Evolutionary conservation across 2,888 invertebrate species (phyloP), one percentile per base, ranked within the genome.

Genomic region (Cerceris rybyensis): DNA sequence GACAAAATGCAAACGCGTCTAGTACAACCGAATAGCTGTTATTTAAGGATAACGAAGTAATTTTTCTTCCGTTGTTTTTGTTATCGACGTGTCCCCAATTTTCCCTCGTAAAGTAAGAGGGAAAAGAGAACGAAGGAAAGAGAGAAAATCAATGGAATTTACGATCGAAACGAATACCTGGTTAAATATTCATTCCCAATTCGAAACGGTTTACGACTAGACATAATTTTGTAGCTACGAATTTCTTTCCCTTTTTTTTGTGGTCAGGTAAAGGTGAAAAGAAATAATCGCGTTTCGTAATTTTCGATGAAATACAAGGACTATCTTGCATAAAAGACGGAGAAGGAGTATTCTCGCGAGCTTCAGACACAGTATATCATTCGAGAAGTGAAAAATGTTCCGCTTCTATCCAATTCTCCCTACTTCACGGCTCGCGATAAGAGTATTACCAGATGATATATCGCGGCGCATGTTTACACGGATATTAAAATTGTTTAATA

Each of bases 401-500:
- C 78, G 83, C 81, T 71, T 74, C 81, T 81, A 83, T 83, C 84
- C 86, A 84, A 84, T 86, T 81, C 83, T 81, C 83, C 77, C 78
- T 78, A 78, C 76, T 81, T 81, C 81, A 74, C 77, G 70, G 86
- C 64, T 78, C 74, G 76, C 84, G 84, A 86, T 84, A 86, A 79
- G 81, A 81, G 81, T 86, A 84, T 86, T 86, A 78, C 81, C 63
- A 66, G 73, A 63, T 84, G 84, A 84, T 86, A 86, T 84, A 86
- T 86, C 81, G 76, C 55, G 60, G 72, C 75, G 69, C 81, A 69
- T 86, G 86, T 84, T 84, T 84, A 86, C 86, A 79, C 60, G 64
- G 78, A 86, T 84, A 84, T 84, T 84, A 84, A 86, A 84, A 83
- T 79, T 78, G 75, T 81, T 84, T 86, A 79, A 86, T 84, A 84